A percentile compares a stretch with the other conserved stretches of the same genome.
Evolutionary conservation across 2,888 invertebrate species (phyloP).

Genomic region (Callosobruchus maculatus): DNA sequence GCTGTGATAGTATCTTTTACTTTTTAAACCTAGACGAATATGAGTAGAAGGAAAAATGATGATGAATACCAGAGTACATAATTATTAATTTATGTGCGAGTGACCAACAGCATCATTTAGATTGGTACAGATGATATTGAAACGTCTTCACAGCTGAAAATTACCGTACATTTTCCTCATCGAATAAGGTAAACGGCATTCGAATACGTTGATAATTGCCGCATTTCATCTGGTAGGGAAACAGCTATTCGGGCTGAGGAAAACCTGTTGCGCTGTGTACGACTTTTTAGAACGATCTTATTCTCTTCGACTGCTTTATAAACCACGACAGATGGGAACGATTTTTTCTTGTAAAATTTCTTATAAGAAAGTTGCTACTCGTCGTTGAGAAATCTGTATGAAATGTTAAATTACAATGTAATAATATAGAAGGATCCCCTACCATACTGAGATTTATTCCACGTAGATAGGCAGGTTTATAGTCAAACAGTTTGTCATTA

Average conservation of each 20-base stretch:
- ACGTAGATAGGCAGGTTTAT: no score
- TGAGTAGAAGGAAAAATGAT: no score
- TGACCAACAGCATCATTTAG: neutral
- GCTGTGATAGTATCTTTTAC: no score
- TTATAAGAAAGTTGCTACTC: neutral
- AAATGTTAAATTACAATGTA: no score
- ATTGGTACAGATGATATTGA: neutral
- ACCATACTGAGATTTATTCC: no score
- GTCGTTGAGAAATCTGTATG: neutral
- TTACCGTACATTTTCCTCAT: neutral
- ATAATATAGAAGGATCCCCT: no score
- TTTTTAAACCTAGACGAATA: no score
- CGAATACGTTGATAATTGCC: neutral
- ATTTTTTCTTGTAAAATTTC: neutral
- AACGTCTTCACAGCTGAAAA: neutral
- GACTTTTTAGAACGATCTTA: neutral
- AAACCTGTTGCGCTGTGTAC: neutral
- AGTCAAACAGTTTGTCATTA: no score
- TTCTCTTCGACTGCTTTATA: neutral
- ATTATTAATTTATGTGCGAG: neutral
- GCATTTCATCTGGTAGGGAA: neutral
- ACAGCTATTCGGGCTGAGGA: neutral
- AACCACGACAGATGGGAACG: neutral
- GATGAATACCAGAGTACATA: no score
- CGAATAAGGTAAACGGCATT: neutral